Evolutionary conservation across 1,140 invertebrate species (phyloP).

Genomic region (Vanessa tameamea): DNA sequence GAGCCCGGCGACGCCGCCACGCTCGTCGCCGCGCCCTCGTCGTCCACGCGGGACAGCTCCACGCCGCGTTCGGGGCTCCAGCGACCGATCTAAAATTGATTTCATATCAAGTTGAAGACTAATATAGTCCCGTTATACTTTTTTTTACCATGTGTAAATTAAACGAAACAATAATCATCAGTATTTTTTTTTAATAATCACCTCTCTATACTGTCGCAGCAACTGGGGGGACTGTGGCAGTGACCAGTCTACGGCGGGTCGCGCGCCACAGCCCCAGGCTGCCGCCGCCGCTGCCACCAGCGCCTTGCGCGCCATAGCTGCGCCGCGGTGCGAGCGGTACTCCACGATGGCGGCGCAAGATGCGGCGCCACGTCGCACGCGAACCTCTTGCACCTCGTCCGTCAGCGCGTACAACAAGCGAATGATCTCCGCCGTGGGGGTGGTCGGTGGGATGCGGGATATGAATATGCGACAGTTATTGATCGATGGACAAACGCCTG

Average conservation of each 20-base stretch:
- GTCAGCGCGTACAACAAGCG: constrained; percentile 69
- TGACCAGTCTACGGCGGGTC: constrained; percentile 72
- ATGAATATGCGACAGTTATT: constrained; percentile 77
- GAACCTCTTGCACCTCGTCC: constrained; percentile 73
- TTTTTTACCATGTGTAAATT: too few species aligned
- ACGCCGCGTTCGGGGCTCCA: constrained; percentile 70
- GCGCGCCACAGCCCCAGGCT: constrained; percentile 66
- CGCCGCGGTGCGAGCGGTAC: constrained; percentile 73
- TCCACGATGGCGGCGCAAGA: constrained; percentile 70
- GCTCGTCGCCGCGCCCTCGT: constrained; percentile 38
- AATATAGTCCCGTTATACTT: too few species aligned
- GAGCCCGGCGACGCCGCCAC: constrained; percentile 43
- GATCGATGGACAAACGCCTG: constrained; percentile 70
- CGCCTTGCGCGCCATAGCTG: constrained; percentile 71
- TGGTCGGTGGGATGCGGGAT: constrained; percentile 68
- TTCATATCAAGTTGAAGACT: background rate
- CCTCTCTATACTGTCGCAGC: constrained; percentile 72
- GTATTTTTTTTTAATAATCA: constrained; percentile 20
- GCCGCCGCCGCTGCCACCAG: constrained; percentile 67
- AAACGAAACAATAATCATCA: too few species aligned
- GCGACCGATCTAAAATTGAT: constrained; percentile 53
- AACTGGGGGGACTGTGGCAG: constrained; percentile 70
- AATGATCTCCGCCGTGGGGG: constrained; percentile 67
- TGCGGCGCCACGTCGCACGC: constrained; percentile 63
- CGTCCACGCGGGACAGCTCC: constrained; percentile 47